Percentiles rank a stretch among this genome's conserved stretches.
These are phyloP conservation scores for Euplexia lucipara DNA, from an alignment of 2,888 invertebrate genomes.

Conservation along the genomic window DNA sequence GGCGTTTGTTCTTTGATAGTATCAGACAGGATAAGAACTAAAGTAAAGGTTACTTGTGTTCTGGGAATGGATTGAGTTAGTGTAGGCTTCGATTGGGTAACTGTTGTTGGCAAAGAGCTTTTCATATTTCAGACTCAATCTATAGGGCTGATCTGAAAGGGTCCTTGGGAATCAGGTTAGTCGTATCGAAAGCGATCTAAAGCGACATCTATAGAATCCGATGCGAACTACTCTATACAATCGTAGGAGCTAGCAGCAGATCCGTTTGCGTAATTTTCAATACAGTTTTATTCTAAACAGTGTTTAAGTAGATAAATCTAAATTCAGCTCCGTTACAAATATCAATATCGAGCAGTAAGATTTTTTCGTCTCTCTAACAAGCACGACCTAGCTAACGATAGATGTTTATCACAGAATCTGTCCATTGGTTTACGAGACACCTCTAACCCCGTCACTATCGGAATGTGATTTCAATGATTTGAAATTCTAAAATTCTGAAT, in stretches of 20 bases:
- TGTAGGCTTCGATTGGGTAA: constrained; percentile 44
- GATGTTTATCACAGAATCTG: constrained; percentile 61
- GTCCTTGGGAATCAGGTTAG: constrained; percentile 35
- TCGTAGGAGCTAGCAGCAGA: too few species aligned
- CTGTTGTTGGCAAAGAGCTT: constrained; percentile 38
- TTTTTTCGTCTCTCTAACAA: constrained; percentile 58
- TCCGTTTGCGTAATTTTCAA: constrained; percentile 3
- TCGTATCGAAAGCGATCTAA: background rate
- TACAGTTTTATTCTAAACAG: background rate
- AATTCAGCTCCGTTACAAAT: constrained; percentile 42
- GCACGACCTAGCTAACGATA: constrained; percentile 58
- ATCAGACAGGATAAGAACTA: constrained; percentile 61
- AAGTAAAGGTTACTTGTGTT: constrained; percentile 64
- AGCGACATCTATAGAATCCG: background rate
- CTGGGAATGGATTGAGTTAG: constrained; percentile 55
- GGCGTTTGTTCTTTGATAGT: constrained; percentile 54
- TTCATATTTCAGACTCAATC: constrained; percentile 44
- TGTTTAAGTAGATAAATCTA: constrained; percentile 27
- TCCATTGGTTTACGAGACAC: constrained; percentile 61
- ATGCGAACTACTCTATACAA: too few species aligned
- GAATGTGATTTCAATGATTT: constrained; percentile 64
- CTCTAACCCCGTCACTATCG: constrained; percentile 59
- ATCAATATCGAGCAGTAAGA: constrained; percentile 45
- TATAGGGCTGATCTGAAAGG: constrained; percentile 26
- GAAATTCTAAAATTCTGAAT: constrained; percentile 64